These are phyloP conservation scores for Ophioninae sp. DNA, from an alignment of 2,888 invertebrate species.

Conservation along the genomic window DNA sequence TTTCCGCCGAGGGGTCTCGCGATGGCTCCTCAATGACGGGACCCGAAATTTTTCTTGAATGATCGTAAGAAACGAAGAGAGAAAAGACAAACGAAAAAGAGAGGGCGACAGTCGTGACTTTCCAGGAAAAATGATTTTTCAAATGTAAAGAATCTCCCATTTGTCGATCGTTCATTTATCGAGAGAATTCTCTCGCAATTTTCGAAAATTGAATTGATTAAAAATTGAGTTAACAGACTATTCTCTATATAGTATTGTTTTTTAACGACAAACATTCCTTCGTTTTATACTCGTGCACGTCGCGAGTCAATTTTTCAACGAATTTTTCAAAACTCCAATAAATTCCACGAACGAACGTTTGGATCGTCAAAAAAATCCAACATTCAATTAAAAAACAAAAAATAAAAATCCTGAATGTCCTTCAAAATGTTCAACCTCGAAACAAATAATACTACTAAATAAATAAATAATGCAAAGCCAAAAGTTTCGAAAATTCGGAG, in stretches of 20 bases:
- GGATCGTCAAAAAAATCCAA: neutral
- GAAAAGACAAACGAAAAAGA: too few relatives aligned
- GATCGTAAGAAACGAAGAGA: too few relatives aligned
- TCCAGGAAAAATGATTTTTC: too few relatives aligned
- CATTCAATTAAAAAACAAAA: neutral
- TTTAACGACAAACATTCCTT: neutral
- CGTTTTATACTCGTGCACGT: neutral
- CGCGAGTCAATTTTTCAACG: neutral
- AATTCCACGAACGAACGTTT: neutral
- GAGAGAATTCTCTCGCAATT: neutral
- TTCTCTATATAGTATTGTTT: neutral
- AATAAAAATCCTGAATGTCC: neutral
- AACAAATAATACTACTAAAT: neutral
- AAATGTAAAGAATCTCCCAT: neutral
- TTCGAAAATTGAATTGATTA: neutral
- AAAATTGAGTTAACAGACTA: neutral
- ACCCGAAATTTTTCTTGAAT: neutral
- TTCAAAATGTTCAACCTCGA: neutral
- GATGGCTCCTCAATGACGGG: constrained; percentile 6
- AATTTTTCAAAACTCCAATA: neutral
- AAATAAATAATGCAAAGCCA: neutral
- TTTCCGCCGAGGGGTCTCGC: neutral
- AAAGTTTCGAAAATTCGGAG: neutral
- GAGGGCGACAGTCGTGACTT: too few relatives aligned
- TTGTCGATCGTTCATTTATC: neutral